These are phyloP conservation scores for Charadrius vociferus DNA, from an alignment of 2,113 vertebrate species.

Conservation along the genomic window DNA sequence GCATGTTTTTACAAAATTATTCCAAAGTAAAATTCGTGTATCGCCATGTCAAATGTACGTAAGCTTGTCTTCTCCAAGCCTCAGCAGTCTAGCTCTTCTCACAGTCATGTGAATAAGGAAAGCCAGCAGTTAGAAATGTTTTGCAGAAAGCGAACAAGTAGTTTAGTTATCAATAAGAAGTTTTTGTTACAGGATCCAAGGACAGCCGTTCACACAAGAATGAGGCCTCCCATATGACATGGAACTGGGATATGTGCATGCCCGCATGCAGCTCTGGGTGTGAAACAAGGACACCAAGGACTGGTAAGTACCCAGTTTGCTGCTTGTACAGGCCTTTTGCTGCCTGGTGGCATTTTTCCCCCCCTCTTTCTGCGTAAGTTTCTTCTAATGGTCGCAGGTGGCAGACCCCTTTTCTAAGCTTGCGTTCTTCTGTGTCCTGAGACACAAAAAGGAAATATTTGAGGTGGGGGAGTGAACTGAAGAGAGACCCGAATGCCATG, in stretches of 20 bases:
- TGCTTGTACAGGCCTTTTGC: neutral
- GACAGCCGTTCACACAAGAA: neutral
- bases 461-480: neutral
- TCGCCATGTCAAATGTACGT: accelerated
- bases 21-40: neutral
- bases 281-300: neutral
- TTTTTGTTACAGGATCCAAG: neutral
- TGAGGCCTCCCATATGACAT: accelerated
- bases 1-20: neutral
- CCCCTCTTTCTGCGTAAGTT: neutral
- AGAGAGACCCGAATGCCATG: neutral
- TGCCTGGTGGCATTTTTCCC: neutral
- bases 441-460: neutral
- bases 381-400: neutral
- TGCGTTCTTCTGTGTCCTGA: neutral
- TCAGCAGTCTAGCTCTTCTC: neutral
- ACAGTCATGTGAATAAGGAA: neutral
- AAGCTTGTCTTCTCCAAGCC: neutral
- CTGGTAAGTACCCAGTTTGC: neutral
- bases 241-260: neutral
- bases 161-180: neutral
- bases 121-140: neutral
- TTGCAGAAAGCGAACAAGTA: neutral
- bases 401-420: neutral
- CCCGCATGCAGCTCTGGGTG: neutral